Conservation (phyloP, 2,797 vertebrate genomes). For the Pachyuromys duprasi region DNA sequence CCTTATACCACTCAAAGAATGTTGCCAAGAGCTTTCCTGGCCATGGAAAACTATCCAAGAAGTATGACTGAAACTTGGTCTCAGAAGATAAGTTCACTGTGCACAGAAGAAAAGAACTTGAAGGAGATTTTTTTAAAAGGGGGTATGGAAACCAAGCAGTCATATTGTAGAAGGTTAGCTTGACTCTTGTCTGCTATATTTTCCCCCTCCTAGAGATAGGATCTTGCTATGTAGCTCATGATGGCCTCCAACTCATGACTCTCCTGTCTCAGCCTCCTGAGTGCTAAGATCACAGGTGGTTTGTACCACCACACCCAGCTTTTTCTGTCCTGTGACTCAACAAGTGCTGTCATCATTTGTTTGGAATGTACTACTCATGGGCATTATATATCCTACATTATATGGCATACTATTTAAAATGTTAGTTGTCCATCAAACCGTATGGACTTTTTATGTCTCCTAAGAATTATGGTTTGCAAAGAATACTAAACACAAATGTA, state of each 20-base stretch:
- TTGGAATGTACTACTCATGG: constrained; percentile 25
- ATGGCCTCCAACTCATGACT: not conserved
- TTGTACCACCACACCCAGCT: not conserved
- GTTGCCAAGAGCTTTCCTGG: not conserved
- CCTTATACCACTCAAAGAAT: not conserved
- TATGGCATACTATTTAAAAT: not conserved
- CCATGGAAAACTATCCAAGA: constrained; percentile 26
- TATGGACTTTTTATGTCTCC: too few species aligned
- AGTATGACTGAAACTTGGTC: not conserved
- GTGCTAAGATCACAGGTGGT: not conserved
- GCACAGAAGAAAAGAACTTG: not conserved
- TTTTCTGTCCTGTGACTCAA: not conserved
- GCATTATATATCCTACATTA: not conserved
- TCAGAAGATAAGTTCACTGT: constrained; percentile 1
- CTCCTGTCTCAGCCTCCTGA: not conserved
- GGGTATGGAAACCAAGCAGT: not conserved
- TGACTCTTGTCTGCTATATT: not conserved
- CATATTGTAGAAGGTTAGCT: constrained; percentile 1
- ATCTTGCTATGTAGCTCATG: not conserved
- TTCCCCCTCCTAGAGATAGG: not conserved
- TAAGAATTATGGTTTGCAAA: constrained; percentile 37
- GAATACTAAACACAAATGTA: not conserved
- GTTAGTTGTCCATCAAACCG: not conserved
- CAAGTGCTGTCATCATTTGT: constrained; percentile 12
- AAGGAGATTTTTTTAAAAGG: not conserved